phyloP scores from a whole-genome alignment of 2,888 invertebrate species.

The Drosophila quinaria region DNA sequence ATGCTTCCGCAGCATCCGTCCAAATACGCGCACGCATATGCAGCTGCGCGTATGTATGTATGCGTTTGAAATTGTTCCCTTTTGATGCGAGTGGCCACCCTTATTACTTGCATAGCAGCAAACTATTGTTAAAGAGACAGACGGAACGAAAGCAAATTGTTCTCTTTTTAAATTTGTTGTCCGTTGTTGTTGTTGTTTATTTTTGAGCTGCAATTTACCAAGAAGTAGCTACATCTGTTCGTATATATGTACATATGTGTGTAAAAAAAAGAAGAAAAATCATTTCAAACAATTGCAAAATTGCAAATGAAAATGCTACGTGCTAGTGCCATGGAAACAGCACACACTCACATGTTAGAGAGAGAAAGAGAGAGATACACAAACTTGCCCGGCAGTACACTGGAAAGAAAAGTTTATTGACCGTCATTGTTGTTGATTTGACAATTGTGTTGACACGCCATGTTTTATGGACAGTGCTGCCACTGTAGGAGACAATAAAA shows the following conservation, averaged over 20 bases:
- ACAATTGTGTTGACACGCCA: conserved; percentile 76
- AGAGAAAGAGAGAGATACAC: conserved; percentile 10
- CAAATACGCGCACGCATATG: conserved; percentile 28
- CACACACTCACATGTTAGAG: background rate
- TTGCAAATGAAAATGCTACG: conserved; percentile 67
- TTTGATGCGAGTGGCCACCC: conserved; percentile 36
- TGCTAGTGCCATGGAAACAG: conserved; percentile 59
- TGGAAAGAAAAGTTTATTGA: conserved; percentile 76
- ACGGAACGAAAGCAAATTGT: conserved; percentile 16
- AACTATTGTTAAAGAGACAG: conserved; percentile 9
- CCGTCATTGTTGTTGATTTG: conserved; percentile 82
- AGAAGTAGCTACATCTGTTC: conserved; percentile 27
- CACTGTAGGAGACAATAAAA: conserved; percentile 1
- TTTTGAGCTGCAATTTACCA: conserved; percentile 41
- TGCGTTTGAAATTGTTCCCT: conserved; percentile 27
- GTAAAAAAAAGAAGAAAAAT: conserved; percentile 50
- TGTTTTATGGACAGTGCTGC: conserved; percentile 56
- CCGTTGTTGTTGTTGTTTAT: conserved; percentile 14
- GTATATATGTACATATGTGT: conserved; percentile 2
- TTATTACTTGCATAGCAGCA: conserved; percentile 17
- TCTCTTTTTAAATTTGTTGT: conserved; percentile 32
- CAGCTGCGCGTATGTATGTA: conserved; percentile 5
- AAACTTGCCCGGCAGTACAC: conserved; percentile 42
- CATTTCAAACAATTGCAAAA: conserved; percentile 68
- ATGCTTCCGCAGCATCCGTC: conserved; percentile 65